A percentile compares a stretch with the other conserved stretches of the same genome.
Conservation (phyloP, 2,888 invertebrate genomes). For the Hoplodrina blanda region DNA sequence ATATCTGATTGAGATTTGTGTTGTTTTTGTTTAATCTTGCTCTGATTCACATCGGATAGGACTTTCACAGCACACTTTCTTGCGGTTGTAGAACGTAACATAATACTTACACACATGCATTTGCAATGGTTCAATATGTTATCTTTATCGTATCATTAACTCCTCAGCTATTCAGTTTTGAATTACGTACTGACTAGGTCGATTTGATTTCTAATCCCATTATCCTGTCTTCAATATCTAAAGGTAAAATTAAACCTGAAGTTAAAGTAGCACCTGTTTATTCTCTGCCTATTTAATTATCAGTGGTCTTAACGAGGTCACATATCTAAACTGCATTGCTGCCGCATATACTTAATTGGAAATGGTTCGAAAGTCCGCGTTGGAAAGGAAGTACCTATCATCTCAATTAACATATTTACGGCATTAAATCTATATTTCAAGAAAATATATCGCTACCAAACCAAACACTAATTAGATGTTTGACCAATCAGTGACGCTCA, state of each 20-base stretch:
- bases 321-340: neutral
- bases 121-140: slow-evolving; percentile 15
- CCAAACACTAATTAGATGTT: slow-evolving; percentile 26
- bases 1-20: slow-evolving; percentile 25
- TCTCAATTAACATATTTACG: slow-evolving; percentile 4
- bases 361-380: slow-evolving; percentile 4
- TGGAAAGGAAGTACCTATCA: neutral
- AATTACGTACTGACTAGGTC: neutral
- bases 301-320: neutral
- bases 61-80: slow-evolving; percentile 55
- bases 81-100: slow-evolving; percentile 39
- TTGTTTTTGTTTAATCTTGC: slow-evolving; percentile 43
- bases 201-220: neutral
- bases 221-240: neutral
- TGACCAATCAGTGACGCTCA: slow-evolving; percentile 27
- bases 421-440: slow-evolving; percentile 5
- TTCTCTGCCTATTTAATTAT: neutral
- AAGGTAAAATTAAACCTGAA: neutral
- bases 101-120: slow-evolving; percentile 28
- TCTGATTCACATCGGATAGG: slow-evolving; percentile 48
- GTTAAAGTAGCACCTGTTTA: neutral
- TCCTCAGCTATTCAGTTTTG: slow-evolving; percentile 10
- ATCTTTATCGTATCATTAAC: slow-evolving; percentile 7
- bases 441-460: slow-evolving; percentile 3
- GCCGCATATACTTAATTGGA: neutral